phyloP scores from a whole-genome alignment of 2,113 vertebrate genomes.

The Ceratotherium simum region DNA sequence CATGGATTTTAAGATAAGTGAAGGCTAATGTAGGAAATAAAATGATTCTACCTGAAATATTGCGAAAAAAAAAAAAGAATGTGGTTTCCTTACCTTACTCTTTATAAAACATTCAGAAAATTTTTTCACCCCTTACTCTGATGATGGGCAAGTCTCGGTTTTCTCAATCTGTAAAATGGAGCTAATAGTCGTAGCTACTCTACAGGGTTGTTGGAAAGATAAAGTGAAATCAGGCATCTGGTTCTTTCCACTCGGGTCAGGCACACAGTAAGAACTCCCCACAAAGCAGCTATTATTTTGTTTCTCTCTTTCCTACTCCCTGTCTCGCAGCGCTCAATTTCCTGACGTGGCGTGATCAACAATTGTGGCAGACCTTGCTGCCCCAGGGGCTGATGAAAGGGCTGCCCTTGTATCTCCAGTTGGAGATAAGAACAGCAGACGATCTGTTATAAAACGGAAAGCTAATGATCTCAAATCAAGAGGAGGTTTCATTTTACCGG shows the following conservation, averaged over 20 bases:
- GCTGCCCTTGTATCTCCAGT: neutral
- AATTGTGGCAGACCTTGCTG: neutral
- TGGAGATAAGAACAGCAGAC: slow-evolving; percentile 33
- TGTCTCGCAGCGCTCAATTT: neutral
- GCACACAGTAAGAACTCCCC: neutral
- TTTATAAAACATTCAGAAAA: neutral
- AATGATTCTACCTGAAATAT: neutral
- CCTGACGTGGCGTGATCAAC: neutral
- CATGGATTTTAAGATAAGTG: slow-evolving; percentile 5
- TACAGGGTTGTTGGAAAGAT: neutral
- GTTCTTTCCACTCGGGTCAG: neutral
- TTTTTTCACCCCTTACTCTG: neutral
- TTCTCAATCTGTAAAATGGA: neutral
- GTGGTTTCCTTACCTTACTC: neutral
- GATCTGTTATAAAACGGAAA: neutral
- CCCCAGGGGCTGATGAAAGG: neutral
- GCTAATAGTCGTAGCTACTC: neutral
- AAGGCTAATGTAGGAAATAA: neutral
- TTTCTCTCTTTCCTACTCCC: neutral
- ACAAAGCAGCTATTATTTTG: neutral
- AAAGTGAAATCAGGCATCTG: neutral
- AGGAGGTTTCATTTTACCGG: slow-evolving; percentile 48
- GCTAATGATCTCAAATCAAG: slow-evolving; percentile 53
- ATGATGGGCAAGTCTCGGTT: neutral
- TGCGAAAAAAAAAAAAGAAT: neutral